Evolutionary conservation across 2,113 vertebrate species (phyloP).

Genomic region (Numenius arquata): DNA sequence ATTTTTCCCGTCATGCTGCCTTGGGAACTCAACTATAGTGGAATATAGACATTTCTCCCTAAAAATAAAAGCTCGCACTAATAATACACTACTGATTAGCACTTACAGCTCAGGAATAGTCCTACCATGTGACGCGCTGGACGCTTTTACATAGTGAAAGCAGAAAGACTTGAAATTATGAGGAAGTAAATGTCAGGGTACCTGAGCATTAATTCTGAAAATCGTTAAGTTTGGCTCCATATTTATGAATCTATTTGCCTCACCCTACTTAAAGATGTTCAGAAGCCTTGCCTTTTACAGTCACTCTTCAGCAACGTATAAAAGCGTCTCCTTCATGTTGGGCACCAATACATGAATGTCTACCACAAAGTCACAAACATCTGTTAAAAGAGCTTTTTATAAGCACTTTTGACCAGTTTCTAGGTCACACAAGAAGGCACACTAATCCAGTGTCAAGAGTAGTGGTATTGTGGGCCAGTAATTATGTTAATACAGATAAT

Average conservation of each 20-base stretch:
- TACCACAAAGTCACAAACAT: neutral
- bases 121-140: neutral
- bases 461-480: neutral
- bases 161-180: neutral
- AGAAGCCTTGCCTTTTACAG: neutral
- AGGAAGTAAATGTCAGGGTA: neutral
- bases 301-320: neutral
- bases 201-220: neutral
- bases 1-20: neutral
- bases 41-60: neutral
- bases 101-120: neutral
- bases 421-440: neutral
- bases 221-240: neutral
- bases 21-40: neutral
- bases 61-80: neutral
- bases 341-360: neutral
- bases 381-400: conserved; percentile 10
- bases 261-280: rapidly evolving
- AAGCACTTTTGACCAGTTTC: neutral
- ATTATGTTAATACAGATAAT: conserved; percentile 26
- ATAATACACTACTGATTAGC: neutral
- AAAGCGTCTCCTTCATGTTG: neutral
- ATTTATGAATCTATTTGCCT: neutral
- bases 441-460: conserved; percentile 3
- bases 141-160: neutral